Evolutionary conservation across 2,113 vertebrate species (phyloP), one percentile per base, ranked within the genome.

Genomic region (Shinisaurus crocodilurus): DNA sequence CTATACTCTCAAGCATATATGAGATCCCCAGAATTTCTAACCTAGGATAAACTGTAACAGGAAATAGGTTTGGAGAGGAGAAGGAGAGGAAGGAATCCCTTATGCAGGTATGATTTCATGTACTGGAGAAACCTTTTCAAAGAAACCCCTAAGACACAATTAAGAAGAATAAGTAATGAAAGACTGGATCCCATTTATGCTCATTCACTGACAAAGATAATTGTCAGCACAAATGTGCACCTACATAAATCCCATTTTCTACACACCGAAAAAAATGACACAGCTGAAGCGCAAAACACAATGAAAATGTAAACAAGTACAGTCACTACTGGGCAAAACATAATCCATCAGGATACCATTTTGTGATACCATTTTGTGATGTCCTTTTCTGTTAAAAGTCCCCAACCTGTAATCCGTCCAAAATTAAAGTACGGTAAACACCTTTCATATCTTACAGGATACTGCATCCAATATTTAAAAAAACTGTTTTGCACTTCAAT

Each of bases 361-460:
- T n/a, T n/a, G n/a, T n/a, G n/a, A n/a, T n/a, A n/a, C 43, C 50
- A 89, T 91, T 91, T 94, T 65, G 6, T 86, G 85, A n/a, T n/a
- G 34, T 89, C 91, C 92, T 12, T 91, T 94, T 95, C 88, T 93
- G 81, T 91, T 86, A 80, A 91, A 93, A 65, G n/a, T 88, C 82
- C 54, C 67, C 50, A 88, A 88, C 89, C 87, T 89, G 69, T 2
- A 0, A 81, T 93, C 90, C 86, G 88, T 90, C 91, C 57, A 89
- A 88, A 80, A 95, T 91, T 89, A 92, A 93, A 94, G 92, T n/a
- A n/a, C n/a, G n/a, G n/a, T 91, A 94, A 96, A 93, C 93, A 93
- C 92, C 90, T 88, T 25, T 91, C 91, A 91, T 84, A 92, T 88
- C n/a, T 76, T 91, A 16, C 82, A 92, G 75, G 89, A 88, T 27